phyloP scores from a whole-genome alignment of 2,888 invertebrate genomes.

The Uloborus plumipes region DNA sequence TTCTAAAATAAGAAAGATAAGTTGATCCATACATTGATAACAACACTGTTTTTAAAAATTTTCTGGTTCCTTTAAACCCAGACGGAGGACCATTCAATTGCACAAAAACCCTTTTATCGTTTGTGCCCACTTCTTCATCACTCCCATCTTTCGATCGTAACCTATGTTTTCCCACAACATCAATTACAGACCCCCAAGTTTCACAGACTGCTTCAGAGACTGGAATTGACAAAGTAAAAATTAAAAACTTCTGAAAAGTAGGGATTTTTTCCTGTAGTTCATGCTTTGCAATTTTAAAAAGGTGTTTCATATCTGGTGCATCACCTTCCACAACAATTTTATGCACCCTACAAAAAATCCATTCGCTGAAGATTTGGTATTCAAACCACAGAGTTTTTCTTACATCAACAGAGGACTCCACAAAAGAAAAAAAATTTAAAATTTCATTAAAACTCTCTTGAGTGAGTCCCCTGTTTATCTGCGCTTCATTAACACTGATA shows the following conservation, averaged over 20 bases:
- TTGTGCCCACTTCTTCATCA: too few species aligned
- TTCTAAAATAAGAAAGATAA: not conserved
- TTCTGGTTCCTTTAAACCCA: too few species aligned
- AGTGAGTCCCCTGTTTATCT: conserved; percentile 1
- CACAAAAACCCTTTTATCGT: too few species aligned
- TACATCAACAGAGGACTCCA: too few species aligned
- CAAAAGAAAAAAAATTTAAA: conserved; percentile 7
- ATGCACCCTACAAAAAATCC: too few species aligned
- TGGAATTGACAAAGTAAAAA: not conserved
- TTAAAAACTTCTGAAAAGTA: not conserved
- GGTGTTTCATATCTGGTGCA: not conserved
- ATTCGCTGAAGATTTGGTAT: too few species aligned
- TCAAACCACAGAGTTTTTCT: too few species aligned
- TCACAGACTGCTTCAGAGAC: too few species aligned
- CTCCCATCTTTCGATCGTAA: too few species aligned
- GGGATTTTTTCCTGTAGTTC: conserved; percentile 10
- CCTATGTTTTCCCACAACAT: too few species aligned
- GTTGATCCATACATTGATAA: not conserved
- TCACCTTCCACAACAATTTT: not conserved
- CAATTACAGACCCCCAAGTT: too few species aligned
- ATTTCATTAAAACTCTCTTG: conserved; percentile 3
- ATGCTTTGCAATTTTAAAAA: conserved; percentile 5
- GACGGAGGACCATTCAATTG: too few species aligned
- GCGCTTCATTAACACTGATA: not conserved
- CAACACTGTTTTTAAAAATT: not conserved